These are phyloP conservation scores for Epistrophe eligans DNA, from an alignment of 2,888 invertebrate species.

Conservation along the genomic window DNA sequence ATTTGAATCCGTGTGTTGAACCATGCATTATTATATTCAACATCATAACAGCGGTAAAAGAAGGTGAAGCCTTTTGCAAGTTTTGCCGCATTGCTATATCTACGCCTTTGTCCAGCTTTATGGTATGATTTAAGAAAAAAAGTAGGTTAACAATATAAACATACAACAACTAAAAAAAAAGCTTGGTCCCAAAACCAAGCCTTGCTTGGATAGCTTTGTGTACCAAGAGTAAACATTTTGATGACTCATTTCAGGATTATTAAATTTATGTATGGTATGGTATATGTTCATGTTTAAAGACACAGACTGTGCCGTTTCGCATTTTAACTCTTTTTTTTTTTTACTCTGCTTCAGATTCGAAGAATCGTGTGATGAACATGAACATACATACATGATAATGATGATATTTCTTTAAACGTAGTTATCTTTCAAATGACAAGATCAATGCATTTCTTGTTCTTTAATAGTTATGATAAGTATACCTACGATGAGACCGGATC, in stretches of 20 bases:
- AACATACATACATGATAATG: conserved; percentile 1
- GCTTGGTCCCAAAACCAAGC: conserved; percentile 13
- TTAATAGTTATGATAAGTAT: conserved; percentile 1
- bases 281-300: neutral
- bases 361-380: conserved; percentile 18
- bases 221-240: conserved; percentile 13
- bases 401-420: conserved; percentile 8
- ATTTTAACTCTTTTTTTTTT: conserved; percentile 5
- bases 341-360: conserved; percentile 5
- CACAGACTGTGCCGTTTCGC: neutral
- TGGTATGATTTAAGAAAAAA: conserved; percentile 14
- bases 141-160: conserved; percentile 28
- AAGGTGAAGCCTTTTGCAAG: conserved; percentile 17
- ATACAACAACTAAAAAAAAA: neutral
- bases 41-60: conserved; percentile 1
- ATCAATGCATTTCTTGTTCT: conserved; percentile 23
- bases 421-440: conserved; percentile 23
- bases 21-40: neutral
- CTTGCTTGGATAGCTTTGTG: conserved; percentile 16
- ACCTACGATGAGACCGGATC: conserved; percentile 9
- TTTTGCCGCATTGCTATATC: conserved; percentile 3
- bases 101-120: conserved; percentile 17
- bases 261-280: neutral
- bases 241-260: conserved; percentile 34
- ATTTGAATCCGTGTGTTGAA: conserved; percentile 1